Evolutionary conservation across 1,140 invertebrate species (phyloP).

Genomic region (Teleogryllus occipitalis): DNA sequence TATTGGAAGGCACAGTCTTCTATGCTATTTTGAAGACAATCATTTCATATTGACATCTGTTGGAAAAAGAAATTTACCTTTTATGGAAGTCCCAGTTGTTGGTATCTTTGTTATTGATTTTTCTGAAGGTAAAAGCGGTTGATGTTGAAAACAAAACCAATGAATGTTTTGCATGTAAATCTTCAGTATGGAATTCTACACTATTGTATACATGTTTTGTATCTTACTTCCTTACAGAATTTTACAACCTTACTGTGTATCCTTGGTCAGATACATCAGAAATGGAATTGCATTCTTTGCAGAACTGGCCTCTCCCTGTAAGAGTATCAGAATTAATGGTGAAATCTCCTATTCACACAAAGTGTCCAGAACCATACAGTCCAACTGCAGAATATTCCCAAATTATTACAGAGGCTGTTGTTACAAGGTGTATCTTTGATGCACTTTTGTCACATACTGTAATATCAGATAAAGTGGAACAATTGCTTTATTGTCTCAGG

Average conservation of each 20-base stretch:
- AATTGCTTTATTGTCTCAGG: slow-evolving; percentile 47
- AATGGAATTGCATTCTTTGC: background rate
- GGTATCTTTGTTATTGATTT: slow-evolving; percentile 59
- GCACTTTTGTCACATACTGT: slow-evolving; percentile 33
- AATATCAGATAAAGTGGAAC: slow-evolving; percentile 37
- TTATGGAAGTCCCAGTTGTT: slow-evolving; percentile 63
- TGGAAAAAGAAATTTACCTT: slow-evolving; percentile 43
- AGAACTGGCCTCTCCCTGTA: background rate
- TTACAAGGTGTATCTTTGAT: background rate
- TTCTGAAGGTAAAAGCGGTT: background rate
- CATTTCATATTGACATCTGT: slow-evolving; percentile 50
- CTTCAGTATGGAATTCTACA: background rate
- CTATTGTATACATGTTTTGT: background rate
- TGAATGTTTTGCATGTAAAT: background rate
- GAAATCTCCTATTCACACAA: background rate
- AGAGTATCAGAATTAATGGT: background rate
- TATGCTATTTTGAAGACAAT: slow-evolving; percentile 38
- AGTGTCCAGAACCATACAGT: background rate
- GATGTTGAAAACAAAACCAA: too few species aligned
- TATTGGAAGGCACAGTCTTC: slow-evolving; percentile 74
- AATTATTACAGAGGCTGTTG: slow-evolving; percentile 29
- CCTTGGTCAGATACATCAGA: slow-evolving; percentile 14
- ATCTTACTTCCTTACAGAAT: slow-evolving; percentile 7
- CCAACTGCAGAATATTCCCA: slow-evolving; percentile 15
- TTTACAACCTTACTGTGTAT: background rate